A percentile compares a stretch with the other conserved stretches of the same genome.
phyloP scores from a whole-genome alignment of 2,888 invertebrate genomes.

The Dasypolia templi region DNA sequence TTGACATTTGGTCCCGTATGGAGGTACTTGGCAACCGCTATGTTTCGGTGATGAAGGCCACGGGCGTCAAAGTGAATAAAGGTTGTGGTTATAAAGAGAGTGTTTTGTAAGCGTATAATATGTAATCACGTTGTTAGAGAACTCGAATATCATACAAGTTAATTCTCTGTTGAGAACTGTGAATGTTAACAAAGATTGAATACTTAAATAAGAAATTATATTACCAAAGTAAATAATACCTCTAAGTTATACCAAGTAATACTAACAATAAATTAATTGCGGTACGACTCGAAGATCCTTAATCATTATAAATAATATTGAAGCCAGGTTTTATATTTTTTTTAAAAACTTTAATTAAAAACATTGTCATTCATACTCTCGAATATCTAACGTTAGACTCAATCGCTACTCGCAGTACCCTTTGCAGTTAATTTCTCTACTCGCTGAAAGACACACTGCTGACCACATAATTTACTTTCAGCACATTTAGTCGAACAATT shows the following conservation, averaged over 20 bases:
- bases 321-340: constrained; percentile 3
- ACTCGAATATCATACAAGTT: not conserved
- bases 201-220: not conserved
- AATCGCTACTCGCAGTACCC: not conserved
- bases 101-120: constrained; percentile 18
- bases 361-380: not conserved
- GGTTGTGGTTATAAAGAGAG: constrained; percentile 24
- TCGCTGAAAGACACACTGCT: constrained; percentile 46
- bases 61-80: constrained; percentile 15
- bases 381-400: not conserved
- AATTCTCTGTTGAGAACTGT: not conserved
- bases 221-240: too few species aligned
- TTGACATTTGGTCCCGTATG: constrained; percentile 62
- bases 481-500: constrained; percentile 67
- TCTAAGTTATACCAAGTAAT: not conserved
- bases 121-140: not conserved
- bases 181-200: constrained; percentile 8
- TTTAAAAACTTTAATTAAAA: not conserved
- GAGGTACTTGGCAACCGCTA: constrained; percentile 44
- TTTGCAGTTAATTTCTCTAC: constrained; percentile 25
- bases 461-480: constrained; percentile 52
- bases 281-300: not conserved
- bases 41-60: constrained; percentile 46
- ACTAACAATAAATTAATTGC: not conserved
- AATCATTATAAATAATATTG: constrained; percentile 25